Percentiles rank a stretch among this genome's conserved stretches.
These are phyloP conservation scores for Oceanodroma leucorhoa DNA, from an alignment of 2,797 vertebrate species.

Conservation along the genomic window DNA sequence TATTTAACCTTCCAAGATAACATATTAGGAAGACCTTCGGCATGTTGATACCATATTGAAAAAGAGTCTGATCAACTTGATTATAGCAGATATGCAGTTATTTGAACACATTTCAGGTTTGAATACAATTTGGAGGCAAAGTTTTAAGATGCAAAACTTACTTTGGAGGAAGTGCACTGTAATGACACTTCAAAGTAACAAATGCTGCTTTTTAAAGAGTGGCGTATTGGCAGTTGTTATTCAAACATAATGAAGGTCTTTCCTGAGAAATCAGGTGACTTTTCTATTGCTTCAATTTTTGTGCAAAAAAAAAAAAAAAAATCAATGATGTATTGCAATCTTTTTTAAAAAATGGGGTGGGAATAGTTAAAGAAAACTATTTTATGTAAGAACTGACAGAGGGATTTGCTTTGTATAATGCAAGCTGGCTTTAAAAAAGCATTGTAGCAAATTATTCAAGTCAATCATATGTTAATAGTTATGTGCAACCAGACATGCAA, in stretches of 20 bases:
- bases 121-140: not conserved
- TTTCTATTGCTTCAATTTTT: conserved; percentile 70
- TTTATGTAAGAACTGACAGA: conserved; percentile 76
- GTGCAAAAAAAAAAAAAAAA: conserved; percentile 49
- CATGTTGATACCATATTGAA: not conserved
- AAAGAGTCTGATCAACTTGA: not conserved
- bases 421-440: conserved; percentile 73
- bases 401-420: conserved; percentile 76
- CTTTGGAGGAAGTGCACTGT: not conserved
- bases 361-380: conserved; percentile 64
- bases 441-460: conserved; percentile 72
- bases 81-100: not conserved
- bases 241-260: conserved; percentile 41
- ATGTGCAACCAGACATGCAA: conserved; percentile 75
- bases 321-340: conserved; percentile 59
- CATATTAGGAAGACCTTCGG: conserved; percentile 59
- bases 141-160: not conserved
- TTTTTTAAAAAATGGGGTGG: conserved; percentile 58
- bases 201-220: not conserved
- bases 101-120: conserved; percentile 1
- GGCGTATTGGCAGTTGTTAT: not conserved
- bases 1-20: conserved; percentile 50
- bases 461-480: conserved; percentile 75
- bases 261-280: conserved; percentile 63
- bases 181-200: not conserved